phyloP scores from a whole-genome alignment of 2,888 invertebrate genomes.

The Rutpela maculata region DNA sequence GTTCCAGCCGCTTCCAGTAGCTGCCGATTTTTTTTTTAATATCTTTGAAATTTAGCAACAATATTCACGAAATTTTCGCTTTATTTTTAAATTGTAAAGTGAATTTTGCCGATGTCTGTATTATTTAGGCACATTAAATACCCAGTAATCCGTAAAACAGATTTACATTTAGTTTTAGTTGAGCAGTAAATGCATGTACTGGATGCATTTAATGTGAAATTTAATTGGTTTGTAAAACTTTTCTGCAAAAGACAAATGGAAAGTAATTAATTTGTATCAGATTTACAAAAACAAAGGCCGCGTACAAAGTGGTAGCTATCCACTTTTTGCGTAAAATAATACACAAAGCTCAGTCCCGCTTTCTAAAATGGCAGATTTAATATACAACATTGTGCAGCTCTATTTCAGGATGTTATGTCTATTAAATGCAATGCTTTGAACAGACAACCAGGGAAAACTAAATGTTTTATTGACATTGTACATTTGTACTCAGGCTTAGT shows the following conservation, averaged over 20 bases:
- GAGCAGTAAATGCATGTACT: background rate
- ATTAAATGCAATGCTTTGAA: slow-evolving; percentile 23
- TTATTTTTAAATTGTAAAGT: too few species aligned
- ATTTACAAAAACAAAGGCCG: background rate
- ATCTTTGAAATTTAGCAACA: too few species aligned
- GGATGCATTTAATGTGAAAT: background rate
- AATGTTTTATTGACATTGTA: slow-evolving; percentile 22
- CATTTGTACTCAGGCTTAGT: slow-evolving; percentile 12
- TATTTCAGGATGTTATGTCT: slow-evolving; percentile 8
- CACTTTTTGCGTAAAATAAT: slow-evolving; percentile 6
- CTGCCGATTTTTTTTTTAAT: too few species aligned
- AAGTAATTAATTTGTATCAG: slow-evolving; percentile 11
- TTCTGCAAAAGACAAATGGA: background rate
- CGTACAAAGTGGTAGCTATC: background rate
- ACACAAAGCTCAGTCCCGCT: background rate
- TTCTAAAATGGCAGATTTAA: slow-evolving; percentile 11
- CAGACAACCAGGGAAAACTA: slow-evolving; percentile 15
- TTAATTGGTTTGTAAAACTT: background rate
- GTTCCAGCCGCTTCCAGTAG: too few species aligned
- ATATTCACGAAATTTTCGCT: too few species aligned
- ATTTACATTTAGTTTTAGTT: too few species aligned
- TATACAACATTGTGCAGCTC: slow-evolving; percentile 10
- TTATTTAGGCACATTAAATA: too few species aligned
- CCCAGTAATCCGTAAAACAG: too few species aligned
- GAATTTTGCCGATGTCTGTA: too few species aligned